Percentiles rank a stretch among this genome's conserved stretches.
Conservation (phyloP, 2,888 invertebrate genomes). For the Seira sanloemensis region DNA sequence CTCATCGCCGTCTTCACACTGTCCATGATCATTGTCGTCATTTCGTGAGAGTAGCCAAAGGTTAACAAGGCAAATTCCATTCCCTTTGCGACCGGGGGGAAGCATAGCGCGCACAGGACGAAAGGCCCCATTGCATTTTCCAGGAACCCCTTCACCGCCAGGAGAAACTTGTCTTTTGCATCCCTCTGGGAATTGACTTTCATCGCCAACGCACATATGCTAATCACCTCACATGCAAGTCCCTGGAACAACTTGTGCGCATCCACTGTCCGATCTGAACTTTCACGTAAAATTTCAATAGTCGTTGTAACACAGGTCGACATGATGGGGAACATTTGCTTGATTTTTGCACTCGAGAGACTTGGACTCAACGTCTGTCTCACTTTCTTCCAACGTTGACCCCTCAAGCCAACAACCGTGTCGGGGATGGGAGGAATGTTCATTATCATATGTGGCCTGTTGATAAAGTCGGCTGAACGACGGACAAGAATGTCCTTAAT, state of each 20-base stretch:
- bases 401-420: conserved; percentile 74
- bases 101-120: conserved; percentile 73
- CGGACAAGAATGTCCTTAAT: conserved; percentile 74
- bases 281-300: conserved; percentile 75
- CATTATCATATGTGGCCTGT: conserved; percentile 72
- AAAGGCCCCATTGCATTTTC: conserved; percentile 74
- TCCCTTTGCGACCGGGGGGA: conserved; percentile 73
- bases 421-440: conserved; percentile 67
- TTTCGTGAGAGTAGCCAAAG: conserved; percentile 74
- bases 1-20: conserved; percentile 74
- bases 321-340: conserved; percentile 76
- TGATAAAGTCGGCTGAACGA: conserved; percentile 74
- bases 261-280: conserved; percentile 72
- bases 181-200: conserved; percentile 76
- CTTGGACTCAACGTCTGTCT: conserved; percentile 77
- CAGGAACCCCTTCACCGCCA: conserved; percentile 74
- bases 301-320: conserved; percentile 75
- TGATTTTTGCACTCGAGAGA: conserved; percentile 77
- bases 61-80: conserved; percentile 72
- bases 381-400: conserved; percentile 78
- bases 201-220: conserved; percentile 77
- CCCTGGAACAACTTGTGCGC: conserved; percentile 77
- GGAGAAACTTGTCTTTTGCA: conserved; percentile 75
- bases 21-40: conserved; percentile 74
- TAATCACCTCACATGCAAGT: conserved; percentile 78